Evolutionary conservation across 2,113 vertebrate species (phyloP).

Genomic region (Istiophorus platypterus): DNA sequence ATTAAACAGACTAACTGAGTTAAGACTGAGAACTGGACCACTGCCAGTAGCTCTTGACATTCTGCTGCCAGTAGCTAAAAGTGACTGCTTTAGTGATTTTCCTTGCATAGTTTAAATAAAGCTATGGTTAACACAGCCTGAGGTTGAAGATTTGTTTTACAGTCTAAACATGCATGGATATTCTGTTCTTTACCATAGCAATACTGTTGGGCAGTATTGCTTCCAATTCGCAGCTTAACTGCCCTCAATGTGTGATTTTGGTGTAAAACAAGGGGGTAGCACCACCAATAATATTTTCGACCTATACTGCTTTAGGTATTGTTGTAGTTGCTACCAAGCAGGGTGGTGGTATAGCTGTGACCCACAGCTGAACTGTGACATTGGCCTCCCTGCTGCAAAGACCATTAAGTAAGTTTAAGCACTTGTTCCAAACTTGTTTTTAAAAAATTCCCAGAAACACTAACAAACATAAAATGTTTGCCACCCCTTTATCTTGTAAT

Average conservation of each 20-base stretch:
- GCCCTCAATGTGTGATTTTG: neutral
- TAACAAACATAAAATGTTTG: slow-evolving; percentile 34
- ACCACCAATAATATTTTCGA: neutral
- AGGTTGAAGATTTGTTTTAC: slow-evolving; percentile 58
- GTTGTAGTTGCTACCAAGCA: neutral
- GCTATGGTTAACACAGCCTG: slow-evolving; percentile 63
- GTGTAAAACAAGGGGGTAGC: neutral
- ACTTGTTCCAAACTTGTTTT: slow-evolving; percentile 18
- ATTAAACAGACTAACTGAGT: slow-evolving; percentile 62
- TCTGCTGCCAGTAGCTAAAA: slow-evolving; percentile 57
- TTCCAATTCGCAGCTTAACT: neutral
- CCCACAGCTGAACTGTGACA: neutral
- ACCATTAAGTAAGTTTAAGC: slow-evolving; percentile 11
- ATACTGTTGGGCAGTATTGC: neutral
- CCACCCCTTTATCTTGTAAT: slow-evolving; percentile 25
- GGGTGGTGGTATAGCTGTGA: neutral
- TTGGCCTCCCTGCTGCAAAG: slow-evolving; percentile 1
- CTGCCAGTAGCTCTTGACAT: slow-evolving; percentile 62
- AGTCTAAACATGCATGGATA: no score
- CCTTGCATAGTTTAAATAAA: slow-evolving; percentile 59
- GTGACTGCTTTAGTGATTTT: slow-evolving; percentile 61
- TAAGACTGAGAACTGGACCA: slow-evolving; percentile 52
- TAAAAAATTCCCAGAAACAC: slow-evolving; percentile 33
- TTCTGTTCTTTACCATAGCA: no score
- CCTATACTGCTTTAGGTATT: neutral